A percentile compares a stretch with the other conserved stretches of the same genome.
Evolutionary conservation across 2,888 invertebrate genomes (phyloP).

Genomic region (Calameuta pallipes): DNA sequence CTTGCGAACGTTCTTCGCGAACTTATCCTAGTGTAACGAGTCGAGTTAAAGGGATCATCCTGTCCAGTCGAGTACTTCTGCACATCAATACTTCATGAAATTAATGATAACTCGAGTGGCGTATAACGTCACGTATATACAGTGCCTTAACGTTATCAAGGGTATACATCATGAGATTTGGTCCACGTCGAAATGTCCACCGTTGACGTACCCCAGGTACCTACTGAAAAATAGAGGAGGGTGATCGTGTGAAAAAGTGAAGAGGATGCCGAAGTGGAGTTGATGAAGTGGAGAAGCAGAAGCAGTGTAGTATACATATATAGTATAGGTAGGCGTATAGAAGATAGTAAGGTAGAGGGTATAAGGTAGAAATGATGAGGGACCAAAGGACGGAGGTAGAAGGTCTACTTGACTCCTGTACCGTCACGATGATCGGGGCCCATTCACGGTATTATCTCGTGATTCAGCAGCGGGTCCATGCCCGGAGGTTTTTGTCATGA

Average conservation of each 20-base stretch:
- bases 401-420: conserved; percentile 23
- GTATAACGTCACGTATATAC: background rate
- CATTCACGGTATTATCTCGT: conserved; percentile 44
- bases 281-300: background rate
- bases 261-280: background rate
- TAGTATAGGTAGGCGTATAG: background rate
- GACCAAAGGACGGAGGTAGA: background rate
- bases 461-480: conserved; percentile 42
- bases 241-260: background rate
- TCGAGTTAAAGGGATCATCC: background rate
- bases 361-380: conserved; percentile 14
- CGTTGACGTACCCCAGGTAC: background rate
- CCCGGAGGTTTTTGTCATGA: conserved; percentile 15
- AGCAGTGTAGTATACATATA: background rate
- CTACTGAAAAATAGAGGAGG: background rate
- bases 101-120: background rate
- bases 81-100: background rate
- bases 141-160: background rate
- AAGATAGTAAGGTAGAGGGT: background rate
- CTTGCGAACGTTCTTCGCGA: background rate
- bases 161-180: background rate
- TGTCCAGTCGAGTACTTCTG: background rate
- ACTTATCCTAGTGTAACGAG: background rate
- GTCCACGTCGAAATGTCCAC: background rate
- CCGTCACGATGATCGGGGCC: conserved; percentile 20